These are phyloP conservation scores for Parazoanthus atlanticus DNA, from an alignment of 92 coral and sea anemone species.

Conservation along the genomic window DNA sequence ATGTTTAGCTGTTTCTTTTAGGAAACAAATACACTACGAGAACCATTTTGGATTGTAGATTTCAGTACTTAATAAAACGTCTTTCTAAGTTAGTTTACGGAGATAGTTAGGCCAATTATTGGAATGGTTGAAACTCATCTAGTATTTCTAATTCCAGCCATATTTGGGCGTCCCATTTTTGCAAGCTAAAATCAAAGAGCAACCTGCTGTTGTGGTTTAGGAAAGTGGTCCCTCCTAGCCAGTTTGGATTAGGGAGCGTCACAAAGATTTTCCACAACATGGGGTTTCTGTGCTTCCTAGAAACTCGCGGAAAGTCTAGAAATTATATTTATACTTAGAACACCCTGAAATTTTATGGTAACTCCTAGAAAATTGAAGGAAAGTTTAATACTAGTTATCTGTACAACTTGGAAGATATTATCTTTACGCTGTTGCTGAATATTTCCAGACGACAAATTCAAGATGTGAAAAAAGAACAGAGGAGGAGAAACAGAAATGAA, in stretches of 20 bases:
- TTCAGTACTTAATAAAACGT: too few species aligned
- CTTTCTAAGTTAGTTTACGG: too few species aligned
- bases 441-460: conserved; percentile 58
- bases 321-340: too few species aligned
- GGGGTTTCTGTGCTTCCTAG: too few species aligned
- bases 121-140: neutral
- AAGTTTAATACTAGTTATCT: neutral
- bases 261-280: too few species aligned
- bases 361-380: neutral
- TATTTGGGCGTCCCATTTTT: neutral
- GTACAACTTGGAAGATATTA: neutral
- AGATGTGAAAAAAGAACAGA: conserved; percentile 59
- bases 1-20: neutral
- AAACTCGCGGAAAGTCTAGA: too few species aligned
- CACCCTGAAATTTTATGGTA: neutral
- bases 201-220: neutral
- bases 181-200: neutral
- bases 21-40: neutral
- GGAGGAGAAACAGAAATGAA: conserved; percentile 52
- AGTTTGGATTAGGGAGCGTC: too few species aligned
- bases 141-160: neutral
- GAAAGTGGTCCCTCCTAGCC: neutral
- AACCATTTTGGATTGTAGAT: too few species aligned
- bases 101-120: too few species aligned
- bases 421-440: neutral